These are phyloP conservation scores for Gallinago undulata DNA, from an alignment of 2,113 vertebrate species.

Conservation along the genomic window DNA sequence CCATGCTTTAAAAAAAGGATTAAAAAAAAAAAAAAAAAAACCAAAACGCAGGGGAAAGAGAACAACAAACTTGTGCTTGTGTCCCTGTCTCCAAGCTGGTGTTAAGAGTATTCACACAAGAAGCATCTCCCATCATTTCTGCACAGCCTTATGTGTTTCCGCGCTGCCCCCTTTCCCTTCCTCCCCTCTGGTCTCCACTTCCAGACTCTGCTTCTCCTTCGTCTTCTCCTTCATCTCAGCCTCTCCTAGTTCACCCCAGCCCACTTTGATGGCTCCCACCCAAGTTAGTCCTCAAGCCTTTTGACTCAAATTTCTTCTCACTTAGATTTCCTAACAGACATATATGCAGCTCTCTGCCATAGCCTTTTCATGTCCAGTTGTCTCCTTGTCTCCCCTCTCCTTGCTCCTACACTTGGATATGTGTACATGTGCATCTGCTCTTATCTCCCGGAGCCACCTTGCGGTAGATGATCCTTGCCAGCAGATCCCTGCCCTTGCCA, in stretches of 20 bases:
- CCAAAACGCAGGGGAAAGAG: neutral
- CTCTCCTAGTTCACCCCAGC: neutral
- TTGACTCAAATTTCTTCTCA: neutral
- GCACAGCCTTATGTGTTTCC: neutral
- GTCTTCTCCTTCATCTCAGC: accelerated
- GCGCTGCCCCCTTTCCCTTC: neutral
- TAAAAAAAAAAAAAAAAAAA: neutral
- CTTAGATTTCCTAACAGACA: neutral
- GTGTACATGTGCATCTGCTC: neutral
- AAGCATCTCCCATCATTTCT: neutral
- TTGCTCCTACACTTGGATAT: accelerated
- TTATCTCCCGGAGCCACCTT: slow-evolving; percentile 13
- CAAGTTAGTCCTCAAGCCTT: neutral
- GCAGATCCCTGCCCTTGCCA: neutral
- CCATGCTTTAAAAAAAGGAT: neutral
- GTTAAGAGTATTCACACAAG: neutral
- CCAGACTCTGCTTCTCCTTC: neutral
- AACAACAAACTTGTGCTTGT: neutral
- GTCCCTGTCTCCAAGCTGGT: neutral
- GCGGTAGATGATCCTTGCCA: neutral
- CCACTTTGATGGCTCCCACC: neutral
- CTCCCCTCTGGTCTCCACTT: neutral
- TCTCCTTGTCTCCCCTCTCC: neutral
- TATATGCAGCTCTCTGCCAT: neutral
- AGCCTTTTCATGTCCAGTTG: neutral